These are phyloP conservation scores for Nannobrachium achirus DNA, from an alignment of 2,113 vertebrate genomes.

Conservation along the genomic window DNA sequence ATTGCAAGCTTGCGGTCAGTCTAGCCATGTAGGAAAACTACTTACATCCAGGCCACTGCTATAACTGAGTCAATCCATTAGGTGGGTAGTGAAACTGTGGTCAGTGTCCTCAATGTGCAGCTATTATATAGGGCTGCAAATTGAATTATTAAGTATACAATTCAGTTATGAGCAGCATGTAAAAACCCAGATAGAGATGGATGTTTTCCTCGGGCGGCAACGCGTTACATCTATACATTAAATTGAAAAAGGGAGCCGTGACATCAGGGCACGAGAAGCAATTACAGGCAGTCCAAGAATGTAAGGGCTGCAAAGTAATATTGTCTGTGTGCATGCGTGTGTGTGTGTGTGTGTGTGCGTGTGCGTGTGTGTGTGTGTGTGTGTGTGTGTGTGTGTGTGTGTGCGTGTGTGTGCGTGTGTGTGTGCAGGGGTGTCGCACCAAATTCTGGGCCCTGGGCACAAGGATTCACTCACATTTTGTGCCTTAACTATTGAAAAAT, in stretches of 20 bases:
- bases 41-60: conserved; percentile 65
- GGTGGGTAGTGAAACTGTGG: conserved; percentile 77
- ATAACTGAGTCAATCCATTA: conserved; percentile 80
- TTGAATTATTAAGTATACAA: conserved; percentile 79
- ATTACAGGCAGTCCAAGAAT: conserved; percentile 57
- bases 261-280: conserved; percentile 55
- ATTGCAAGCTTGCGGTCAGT: conserved; percentile 73
- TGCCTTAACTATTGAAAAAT: too few relatives aligned
- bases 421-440: too few relatives aligned
- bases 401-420: conserved; percentile 28
- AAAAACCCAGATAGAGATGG: conserved; percentile 74
- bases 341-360: conserved; percentile 1
- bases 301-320: conserved; percentile 44
- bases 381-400: conserved; percentile 6
- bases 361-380: not conserved
- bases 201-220: conserved; percentile 61
- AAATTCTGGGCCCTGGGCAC: too few relatives aligned
- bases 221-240: conserved; percentile 70
- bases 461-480: too few relatives aligned
- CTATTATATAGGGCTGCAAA: conserved; percentile 75
- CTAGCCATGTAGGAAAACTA: conserved; percentile 68
- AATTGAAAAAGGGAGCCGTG: conserved; percentile 65
- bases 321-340: conserved; percentile 32
- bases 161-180: conserved; percentile 77
- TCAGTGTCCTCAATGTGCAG: conserved; percentile 72